Conservation (phyloP, 2,888 invertebrate species). For the Watsonalla cultraria region DNA sequence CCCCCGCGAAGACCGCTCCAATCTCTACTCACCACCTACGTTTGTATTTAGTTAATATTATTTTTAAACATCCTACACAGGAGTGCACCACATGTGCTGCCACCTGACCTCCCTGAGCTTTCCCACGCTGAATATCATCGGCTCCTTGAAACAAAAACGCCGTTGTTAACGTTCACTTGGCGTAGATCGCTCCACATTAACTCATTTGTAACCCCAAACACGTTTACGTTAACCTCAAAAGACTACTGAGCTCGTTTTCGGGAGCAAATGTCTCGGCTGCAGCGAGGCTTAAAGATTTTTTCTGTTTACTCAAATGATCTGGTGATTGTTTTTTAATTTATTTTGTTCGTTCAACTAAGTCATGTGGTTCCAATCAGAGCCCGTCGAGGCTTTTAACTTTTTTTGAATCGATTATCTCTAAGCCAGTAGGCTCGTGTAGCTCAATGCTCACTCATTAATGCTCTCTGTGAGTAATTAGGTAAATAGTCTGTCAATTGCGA, state of each 20-base stretch:
- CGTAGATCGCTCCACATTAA: conserved; percentile 35
- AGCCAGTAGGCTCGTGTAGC: conserved; percentile 5
- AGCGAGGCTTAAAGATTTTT: conserved; percentile 63
- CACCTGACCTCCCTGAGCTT: conserved; percentile 74
- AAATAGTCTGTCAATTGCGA: neutral
- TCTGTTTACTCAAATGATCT: conserved; percentile 74
- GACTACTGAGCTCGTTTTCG: conserved; percentile 51
- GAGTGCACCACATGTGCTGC: conserved; percentile 70
- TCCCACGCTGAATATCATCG: conserved; percentile 65
- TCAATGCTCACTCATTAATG: neutral
- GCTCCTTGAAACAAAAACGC: conserved; percentile 57
- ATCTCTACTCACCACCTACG: conserved; percentile 48
- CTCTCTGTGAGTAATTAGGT: neutral
- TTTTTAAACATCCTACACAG: conserved; percentile 70
- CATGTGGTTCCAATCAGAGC: conserved; percentile 76
- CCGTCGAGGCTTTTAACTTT: conserved; percentile 58
- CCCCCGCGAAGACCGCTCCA: conserved; percentile 62
- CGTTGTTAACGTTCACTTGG: conserved; percentile 46
- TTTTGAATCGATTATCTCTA: conserved; percentile 47
- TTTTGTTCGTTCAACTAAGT: conserved; percentile 64
- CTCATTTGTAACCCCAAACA: conserved; percentile 31
- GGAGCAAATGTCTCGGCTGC: conserved; percentile 65
- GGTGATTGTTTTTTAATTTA: conserved; percentile 78
- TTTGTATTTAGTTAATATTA: conserved; percentile 68
- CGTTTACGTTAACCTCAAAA: conserved; percentile 19